These are phyloP conservation scores for Botia almorhae DNA, from an alignment of 2,797 vertebrate genomes.

Conservation along the genomic window DNA sequence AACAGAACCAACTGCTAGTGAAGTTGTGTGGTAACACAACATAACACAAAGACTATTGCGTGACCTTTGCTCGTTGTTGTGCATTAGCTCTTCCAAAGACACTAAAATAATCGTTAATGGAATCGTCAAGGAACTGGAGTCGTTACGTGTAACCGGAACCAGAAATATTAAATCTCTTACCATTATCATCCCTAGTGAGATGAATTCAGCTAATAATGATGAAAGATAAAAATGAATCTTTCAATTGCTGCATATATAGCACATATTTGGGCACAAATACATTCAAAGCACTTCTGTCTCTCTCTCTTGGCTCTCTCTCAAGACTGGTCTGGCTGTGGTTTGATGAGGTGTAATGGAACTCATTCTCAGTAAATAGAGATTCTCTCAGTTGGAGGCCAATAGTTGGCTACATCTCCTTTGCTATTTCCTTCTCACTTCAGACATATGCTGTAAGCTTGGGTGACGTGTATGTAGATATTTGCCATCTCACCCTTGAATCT, in stretches of 20 bases:
- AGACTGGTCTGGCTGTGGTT: conserved; percentile 45
- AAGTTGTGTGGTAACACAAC: too few relatives aligned
- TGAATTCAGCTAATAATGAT: neutral
- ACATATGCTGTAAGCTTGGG: conserved; percentile 39
- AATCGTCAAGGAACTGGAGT: too few relatives aligned
- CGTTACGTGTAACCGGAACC: too few relatives aligned
- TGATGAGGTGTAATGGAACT: conserved; percentile 57
- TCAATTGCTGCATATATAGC: conserved; percentile 18
- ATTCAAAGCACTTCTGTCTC: neutral
- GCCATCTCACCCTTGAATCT: conserved; percentile 47
- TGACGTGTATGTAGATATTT: conserved; percentile 28
- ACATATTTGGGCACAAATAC: conserved; percentile 32
- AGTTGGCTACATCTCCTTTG: conserved; percentile 33
- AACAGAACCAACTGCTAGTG: too few relatives aligned
- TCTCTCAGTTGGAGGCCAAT: conserved; percentile 40
- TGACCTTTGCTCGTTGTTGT: too few relatives aligned
- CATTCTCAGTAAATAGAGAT: conserved; percentile 48
- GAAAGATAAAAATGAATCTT: conserved; percentile 17
- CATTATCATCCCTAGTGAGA: neutral
- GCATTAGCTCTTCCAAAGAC: too few relatives aligned
- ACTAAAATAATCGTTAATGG: too few relatives aligned
- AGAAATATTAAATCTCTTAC: neutral
- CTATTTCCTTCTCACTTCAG: conserved; percentile 30
- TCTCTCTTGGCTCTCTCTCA: conserved; percentile 40
- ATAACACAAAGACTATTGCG: too few relatives aligned